A percentile compares a stretch with the other conserved stretches of the same genome.
These are phyloP conservation scores for Balearica regulorum DNA, from an alignment of 2,797 vertebrate genomes.

Conservation along the genomic window DNA sequence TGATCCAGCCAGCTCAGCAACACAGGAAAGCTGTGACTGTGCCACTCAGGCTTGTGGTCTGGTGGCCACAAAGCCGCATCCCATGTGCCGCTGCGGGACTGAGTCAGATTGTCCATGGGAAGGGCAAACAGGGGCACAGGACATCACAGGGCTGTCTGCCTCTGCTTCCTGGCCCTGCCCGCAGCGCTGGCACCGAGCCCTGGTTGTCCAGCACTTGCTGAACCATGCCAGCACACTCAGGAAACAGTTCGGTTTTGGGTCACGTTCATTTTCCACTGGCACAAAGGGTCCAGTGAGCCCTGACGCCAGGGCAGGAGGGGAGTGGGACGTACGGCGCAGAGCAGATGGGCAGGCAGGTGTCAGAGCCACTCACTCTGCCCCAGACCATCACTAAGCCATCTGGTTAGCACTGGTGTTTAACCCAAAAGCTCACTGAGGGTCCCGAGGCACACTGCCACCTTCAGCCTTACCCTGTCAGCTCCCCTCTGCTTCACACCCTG, in stretches of 20 bases:
- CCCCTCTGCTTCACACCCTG: not conserved
- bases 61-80: not conserved
- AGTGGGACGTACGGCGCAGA: accelerated
- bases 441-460: not conserved
- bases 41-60: not conserved
- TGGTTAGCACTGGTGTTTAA: not conserved
- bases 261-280: not conserved
- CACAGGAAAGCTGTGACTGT: not conserved
- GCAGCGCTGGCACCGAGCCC: not conserved
- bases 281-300: not conserved
- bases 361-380: not conserved
- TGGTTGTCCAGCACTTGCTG: not conserved
- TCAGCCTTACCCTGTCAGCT: not conserved
- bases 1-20: not conserved
- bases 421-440: not conserved
- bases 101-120: not conserved
- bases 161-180: not conserved
- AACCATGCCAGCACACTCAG: not conserved
- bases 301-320: accelerated
- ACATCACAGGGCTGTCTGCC: not conserved
- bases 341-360: not conserved
- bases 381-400: not conserved
- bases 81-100: accelerated
- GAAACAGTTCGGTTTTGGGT: not conserved
- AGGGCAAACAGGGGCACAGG: not conserved